Evolutionary conservation across 1,140 invertebrate genomes (phyloP), one percentile per base, ranked within the genome.

Genomic region (Daktulosphaira vitifoliae): DNA sequence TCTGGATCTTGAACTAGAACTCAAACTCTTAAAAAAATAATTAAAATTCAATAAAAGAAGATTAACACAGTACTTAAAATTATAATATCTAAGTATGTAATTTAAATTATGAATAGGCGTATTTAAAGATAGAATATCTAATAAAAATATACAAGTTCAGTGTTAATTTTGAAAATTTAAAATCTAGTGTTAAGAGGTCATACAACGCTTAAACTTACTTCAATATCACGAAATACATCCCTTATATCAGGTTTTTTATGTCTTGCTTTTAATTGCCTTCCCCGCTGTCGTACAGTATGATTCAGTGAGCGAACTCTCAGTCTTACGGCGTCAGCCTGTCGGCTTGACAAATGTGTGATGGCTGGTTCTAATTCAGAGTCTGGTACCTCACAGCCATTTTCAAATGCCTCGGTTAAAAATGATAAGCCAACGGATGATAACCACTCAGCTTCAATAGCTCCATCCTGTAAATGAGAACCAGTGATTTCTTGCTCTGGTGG

Each of bases 181-280:
- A n/a, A n/a, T n/a, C n/a, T n/a, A n/a, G n/a, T n/a, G n/a, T n/a
- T n/a, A n/a, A n/a, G n/a, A n/a, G n/a, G 29, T 33, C 29, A 23
- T 20, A 39, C 6, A n/a, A 39, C 68, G 51, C 59, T 72, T 44
- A 48, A 46, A 71, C 71, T 75, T 74, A 84, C 86, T 80, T 89
- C 87, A 59, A 86, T 77, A 75, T 90, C 86, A 74, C 84, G 82
- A 71, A 89, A 85, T 39, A 89, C 82, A 74, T 89, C 84, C 71
- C 87, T 77, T 50, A 89, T 88, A 71, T 89, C 86, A 16, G 84
- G 84, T 68, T 83, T 82, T 38, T 81, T 80, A 13, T 82, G 80
- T 68, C 83, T 72, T 71, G 78, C 75, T 71, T 83, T 77, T 39
- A 80, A 76, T 66, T 81, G 80, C 70, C 85, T 81, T 38, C 81